Evolutionary conservation across 2,888 invertebrate genomes (phyloP), one percentile per base, ranked within the genome.

Genomic region (Podotricha telesiphe): DNA sequence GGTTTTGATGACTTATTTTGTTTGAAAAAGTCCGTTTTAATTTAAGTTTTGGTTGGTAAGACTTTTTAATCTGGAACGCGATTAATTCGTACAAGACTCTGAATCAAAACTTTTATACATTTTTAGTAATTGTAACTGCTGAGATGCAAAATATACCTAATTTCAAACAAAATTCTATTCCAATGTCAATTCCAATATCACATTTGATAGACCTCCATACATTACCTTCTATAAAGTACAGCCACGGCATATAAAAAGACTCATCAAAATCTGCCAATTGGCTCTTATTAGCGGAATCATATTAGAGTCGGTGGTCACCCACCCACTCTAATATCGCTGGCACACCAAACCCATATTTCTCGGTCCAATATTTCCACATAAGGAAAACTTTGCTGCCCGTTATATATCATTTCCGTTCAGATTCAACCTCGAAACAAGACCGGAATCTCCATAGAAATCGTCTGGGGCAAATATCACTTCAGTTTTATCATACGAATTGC

Each of bases 381-480:
- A 86, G 81, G 82, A 84, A 86, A 86, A 81, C 76, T 74, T 75
- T 71, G 74, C 79, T 75, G 77, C 76, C 85, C 84, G 78, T 78
- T 84, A 79, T 90, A 88, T 88, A 88, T 92, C 90, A 91, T 84
- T 76, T 81, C 82, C 83, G 85, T 87, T 81, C 89, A 89, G 92
- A 91, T 91, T 91, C 85, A 84, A 82, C 85, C 86, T 82, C 86
- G 83, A 88, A 91, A 89, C 90, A 91, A 88, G 88, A 86, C 80
- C 86, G 83, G 85, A 91, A 93, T 92, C 91, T 90, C 89, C 92
- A 93, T 93, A 90, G 90, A 84, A 93, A 93, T 93, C 79, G 92
- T 87, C 83, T 84, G 86, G 86, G 84, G 85, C 88, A 88, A 89
- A 91, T 91, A 90, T 88, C 86, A 86, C 78, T 86, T 84, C 86